These are phyloP conservation scores for Pelmatolapia mariae DNA, from an alignment of 2,113 vertebrate species.

Conservation along the genomic window DNA sequence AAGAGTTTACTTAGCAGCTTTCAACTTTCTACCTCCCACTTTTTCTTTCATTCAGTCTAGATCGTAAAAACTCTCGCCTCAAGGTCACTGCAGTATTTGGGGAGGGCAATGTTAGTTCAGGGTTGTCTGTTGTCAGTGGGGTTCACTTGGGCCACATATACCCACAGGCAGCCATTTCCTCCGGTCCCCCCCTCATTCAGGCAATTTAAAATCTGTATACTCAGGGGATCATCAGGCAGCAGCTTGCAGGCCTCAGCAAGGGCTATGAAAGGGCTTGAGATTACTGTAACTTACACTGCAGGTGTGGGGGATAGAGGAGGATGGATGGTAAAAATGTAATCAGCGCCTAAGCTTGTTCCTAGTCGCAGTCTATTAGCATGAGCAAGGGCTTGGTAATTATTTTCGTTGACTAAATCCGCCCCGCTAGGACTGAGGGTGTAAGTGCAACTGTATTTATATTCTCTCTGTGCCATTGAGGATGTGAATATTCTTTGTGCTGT, in stretches of 20 bases:
- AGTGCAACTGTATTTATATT: conserved; percentile 29
- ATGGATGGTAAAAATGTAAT: conserved; percentile 60
- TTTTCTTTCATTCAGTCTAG: background rate
- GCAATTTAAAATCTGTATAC: conserved; percentile 52
- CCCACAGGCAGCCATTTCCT: conserved; percentile 12
- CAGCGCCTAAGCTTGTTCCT: conserved; percentile 27
- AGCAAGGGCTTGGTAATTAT: conserved; percentile 35
- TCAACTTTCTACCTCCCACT: background rate
- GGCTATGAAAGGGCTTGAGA: conserved; percentile 28
- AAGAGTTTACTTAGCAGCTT: background rate
- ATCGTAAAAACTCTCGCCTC: background rate
- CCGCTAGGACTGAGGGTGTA: background rate
- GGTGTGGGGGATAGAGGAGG: conserved; percentile 7
- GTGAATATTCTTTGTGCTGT: background rate
- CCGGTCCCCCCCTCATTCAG: background rate
- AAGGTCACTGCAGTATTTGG: conserved; percentile 29
- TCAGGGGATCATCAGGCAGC: conserved; percentile 40
- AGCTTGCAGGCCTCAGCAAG: conserved; percentile 45
- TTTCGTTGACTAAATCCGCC: conserved; percentile 25
- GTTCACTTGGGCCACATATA: conserved; percentile 15
- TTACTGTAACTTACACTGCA: conserved; percentile 42
- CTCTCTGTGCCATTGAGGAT: background rate
- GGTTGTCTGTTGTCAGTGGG: background rate
- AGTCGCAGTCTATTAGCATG: conserved; percentile 48
- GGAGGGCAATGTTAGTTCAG: conserved; percentile 3